phyloP scores from a whole-genome alignment of 2,888 invertebrate genomes.

The Drosophila longiperda region DNA sequence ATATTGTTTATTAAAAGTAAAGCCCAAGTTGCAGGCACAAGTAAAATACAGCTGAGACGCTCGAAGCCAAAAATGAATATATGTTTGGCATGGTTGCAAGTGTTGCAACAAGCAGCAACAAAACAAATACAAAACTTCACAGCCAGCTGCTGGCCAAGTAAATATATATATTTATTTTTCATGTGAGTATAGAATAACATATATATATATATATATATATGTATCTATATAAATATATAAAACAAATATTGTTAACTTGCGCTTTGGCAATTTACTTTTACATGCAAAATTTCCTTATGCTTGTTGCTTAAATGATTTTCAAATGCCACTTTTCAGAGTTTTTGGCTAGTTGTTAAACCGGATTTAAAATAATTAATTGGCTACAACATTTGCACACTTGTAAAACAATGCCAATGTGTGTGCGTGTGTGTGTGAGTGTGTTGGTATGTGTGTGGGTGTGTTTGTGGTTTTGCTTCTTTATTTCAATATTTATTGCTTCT shows the following conservation, averaged over 20 bases:
- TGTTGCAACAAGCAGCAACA: slow-evolving; percentile 56
- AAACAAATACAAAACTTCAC: slow-evolving; percentile 71
- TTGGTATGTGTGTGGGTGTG: slow-evolving; percentile 10
- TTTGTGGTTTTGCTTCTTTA: slow-evolving; percentile 31
- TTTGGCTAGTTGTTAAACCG: slow-evolving; percentile 49
- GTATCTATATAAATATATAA: neutral
- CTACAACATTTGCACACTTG: slow-evolving; percentile 68
- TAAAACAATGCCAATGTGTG: slow-evolving; percentile 35
- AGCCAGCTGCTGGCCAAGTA: slow-evolving; percentile 31
- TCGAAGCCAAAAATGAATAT: neutral
- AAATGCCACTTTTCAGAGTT: slow-evolving; percentile 54
- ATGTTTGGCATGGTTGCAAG: slow-evolving; percentile 37
- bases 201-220: neutral
- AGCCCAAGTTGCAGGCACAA: slow-evolving; percentile 38
- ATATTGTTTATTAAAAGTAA: slow-evolving; percentile 77
- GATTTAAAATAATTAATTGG: slow-evolving; percentile 79
- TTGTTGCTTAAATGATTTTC: slow-evolving; percentile 57
- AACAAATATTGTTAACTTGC: slow-evolving; percentile 51
- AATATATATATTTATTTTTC: slow-evolving; percentile 15
- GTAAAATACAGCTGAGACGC: slow-evolving; percentile 8
- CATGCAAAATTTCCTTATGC: slow-evolving; percentile 9
- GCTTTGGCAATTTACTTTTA: slow-evolving; percentile 35
- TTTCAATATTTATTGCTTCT: slow-evolving; percentile 62
- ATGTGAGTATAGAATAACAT: slow-evolving; percentile 11
- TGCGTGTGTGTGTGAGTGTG: slow-evolving; percentile 5